These are phyloP conservation scores for Apamea monoglypha DNA, from an alignment of 2,888 invertebrate genomes.

Conservation along the genomic window DNA sequence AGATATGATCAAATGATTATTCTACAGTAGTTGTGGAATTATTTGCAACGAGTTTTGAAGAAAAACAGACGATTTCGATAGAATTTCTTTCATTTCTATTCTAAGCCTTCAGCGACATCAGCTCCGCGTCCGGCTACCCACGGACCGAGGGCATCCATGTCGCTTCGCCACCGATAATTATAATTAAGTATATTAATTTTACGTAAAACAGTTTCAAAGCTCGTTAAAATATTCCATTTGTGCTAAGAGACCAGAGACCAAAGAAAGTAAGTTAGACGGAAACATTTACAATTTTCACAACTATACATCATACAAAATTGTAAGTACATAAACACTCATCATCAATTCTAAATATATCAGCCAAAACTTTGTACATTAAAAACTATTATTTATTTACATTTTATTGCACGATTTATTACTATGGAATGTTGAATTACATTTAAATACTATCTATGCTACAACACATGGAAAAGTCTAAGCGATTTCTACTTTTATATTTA, in stretches of 20 bases:
- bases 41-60: constrained; percentile 28
- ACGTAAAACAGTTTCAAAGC: constrained; percentile 4
- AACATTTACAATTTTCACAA: constrained; percentile 40
- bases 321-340: constrained; percentile 49
- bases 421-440: constrained; percentile 86
- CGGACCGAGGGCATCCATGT: no score
- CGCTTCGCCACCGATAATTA: no score
- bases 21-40: constrained; percentile 40
- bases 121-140: no score
- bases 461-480: constrained; percentile 62
- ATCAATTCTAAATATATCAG: constrained; percentile 55
- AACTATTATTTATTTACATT: constrained; percentile 70
- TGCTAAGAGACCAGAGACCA: constrained; percentile 58
- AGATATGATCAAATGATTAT: constrained; percentile 73
- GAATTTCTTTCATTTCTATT: no score
- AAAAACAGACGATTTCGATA: neutral
- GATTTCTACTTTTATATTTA: constrained; percentile 54
- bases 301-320: constrained; percentile 56
- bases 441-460: constrained; percentile 63
- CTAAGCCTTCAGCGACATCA: no score
- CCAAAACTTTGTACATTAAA: constrained; percentile 65
- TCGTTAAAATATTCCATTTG: constrained; percentile 44
- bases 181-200: no score
- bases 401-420: constrained; percentile 82
- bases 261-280: constrained; percentile 34